Conservation (phyloP, 2,888 invertebrate species). For the Hecatera dysodea region DNA sequence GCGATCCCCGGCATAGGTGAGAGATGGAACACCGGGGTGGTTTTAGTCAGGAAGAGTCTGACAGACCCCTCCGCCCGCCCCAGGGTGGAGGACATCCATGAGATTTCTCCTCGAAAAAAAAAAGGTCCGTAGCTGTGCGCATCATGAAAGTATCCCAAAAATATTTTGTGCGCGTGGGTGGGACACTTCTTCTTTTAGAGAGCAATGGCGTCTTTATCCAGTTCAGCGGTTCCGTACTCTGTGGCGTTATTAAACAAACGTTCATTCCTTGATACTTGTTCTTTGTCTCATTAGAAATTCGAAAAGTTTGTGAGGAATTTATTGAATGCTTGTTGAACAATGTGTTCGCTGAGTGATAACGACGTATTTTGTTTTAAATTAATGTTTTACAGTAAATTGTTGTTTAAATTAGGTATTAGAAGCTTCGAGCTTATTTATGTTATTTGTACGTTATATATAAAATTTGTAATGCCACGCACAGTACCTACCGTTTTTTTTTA, state of each 20-base stretch:
- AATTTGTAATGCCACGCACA: not conserved
- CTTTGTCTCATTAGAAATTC: conserved; percentile 61
- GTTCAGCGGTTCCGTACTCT: not conserved
- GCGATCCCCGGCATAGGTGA: too few species aligned
- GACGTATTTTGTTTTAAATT: conserved; percentile 35
- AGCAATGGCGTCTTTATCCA: not conserved
- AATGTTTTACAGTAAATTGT: conserved; percentile 24
- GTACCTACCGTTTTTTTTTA: too few species aligned
- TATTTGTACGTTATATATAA: too few species aligned
- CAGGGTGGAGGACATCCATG: too few species aligned
- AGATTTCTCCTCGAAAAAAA: too few species aligned
- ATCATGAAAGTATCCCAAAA: too few species aligned
- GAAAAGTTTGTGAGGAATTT: conserved; percentile 56
- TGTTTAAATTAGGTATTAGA: not conserved
- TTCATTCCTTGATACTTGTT: conserved; percentile 55
- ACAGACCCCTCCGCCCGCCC: too few species aligned
- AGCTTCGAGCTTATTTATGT: not conserved
- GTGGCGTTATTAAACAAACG: conserved; percentile 55
- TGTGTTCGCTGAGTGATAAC: conserved; percentile 54
- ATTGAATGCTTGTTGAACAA: conserved; percentile 58
- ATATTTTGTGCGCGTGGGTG: too few species aligned
- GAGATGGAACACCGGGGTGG: too few species aligned
- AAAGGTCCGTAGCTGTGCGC: too few species aligned
- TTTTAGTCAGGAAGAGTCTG: too few species aligned
- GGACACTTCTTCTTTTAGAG: too few species aligned